Conservation (phyloP, 2,113 vertebrate species). For the Natator depressus region DNA sequence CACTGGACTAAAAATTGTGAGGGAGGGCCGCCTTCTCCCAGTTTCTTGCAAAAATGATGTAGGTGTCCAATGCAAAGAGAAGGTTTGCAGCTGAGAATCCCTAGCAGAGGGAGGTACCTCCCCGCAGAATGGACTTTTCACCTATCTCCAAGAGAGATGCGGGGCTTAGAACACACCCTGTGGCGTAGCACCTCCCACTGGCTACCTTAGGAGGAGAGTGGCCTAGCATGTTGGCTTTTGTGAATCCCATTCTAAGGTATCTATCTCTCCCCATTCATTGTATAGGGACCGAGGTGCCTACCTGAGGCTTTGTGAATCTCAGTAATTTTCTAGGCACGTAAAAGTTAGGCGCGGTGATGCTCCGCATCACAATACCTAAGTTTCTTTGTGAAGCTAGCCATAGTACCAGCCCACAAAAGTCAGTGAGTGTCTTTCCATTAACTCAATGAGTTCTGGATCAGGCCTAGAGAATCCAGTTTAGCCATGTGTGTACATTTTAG, state of each 20-base stretch:
- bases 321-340: not conserved
- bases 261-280: not conserved
- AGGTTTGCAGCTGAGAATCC: not conserved
- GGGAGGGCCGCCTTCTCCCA: not conserved
- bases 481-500: not conserved
- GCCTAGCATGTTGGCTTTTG: not conserved
- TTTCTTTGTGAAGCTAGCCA: not conserved
- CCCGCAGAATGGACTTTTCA: not conserved
- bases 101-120: not conserved
- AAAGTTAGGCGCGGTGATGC: not conserved
- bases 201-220: not conserved
- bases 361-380: not conserved
- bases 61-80: not conserved
- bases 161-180: not conserved
- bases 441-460: accelerated
- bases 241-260: not conserved
- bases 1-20: not conserved
- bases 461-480: not conserved
- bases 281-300: not conserved
- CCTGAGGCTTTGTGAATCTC: too few relatives aligned
- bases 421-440: not conserved
- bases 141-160: not conserved
- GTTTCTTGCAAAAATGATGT: not conserved
- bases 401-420: not conserved
- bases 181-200: not conserved